phyloP scores from a whole-genome alignment of 1,140 invertebrate species.

The Zaprionus inermis region DNA sequence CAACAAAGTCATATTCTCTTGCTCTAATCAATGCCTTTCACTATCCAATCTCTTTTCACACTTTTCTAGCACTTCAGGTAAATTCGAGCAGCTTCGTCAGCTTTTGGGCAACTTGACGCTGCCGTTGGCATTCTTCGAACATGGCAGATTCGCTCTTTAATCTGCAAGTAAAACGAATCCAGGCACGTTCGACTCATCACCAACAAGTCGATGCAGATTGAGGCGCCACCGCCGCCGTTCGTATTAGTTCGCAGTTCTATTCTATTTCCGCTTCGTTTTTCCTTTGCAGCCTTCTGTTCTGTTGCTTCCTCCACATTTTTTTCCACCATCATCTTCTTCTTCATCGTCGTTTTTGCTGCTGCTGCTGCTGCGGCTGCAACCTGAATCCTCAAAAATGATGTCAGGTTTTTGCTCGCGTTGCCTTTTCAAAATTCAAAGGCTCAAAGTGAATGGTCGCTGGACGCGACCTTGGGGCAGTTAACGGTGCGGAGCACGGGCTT shows the following conservation, averaged over 20 bases:
- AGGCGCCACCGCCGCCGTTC: conserved; percentile 10
- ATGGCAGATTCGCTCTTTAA: conserved; percentile 99
- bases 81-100: conserved; percentile 2
- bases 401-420: conserved; percentile 66
- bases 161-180: conserved; percentile 91
- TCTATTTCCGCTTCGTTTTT: conserved; percentile 26
- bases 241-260: conserved; percentile 50
- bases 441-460: conserved; percentile 73
- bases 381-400: conserved; percentile 67
- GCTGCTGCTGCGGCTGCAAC: conserved; percentile 24
- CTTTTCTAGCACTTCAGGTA: not conserved
- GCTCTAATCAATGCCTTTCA: not conserved
- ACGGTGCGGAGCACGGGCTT: not conserved
- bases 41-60: not conserved
- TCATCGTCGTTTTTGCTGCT: conserved; percentile 8
- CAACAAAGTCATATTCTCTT: not conserved
- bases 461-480: conserved; percentile 66
- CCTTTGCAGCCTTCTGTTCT: not conserved
- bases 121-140: conserved; percentile 93
- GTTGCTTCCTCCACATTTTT: not conserved
- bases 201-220: conserved; percentile 47
- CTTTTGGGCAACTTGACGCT: conserved; percentile 86
- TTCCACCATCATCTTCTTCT: not conserved
- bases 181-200: conserved; percentile 46
- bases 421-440: conserved; percentile 82